Percentiles rank a stretch among this genome's conserved stretches.
These are phyloP conservation scores for Apistogramma diplotaenia DNA, from an alignment of 2,113 vertebrate species.

Conservation along the genomic window DNA sequence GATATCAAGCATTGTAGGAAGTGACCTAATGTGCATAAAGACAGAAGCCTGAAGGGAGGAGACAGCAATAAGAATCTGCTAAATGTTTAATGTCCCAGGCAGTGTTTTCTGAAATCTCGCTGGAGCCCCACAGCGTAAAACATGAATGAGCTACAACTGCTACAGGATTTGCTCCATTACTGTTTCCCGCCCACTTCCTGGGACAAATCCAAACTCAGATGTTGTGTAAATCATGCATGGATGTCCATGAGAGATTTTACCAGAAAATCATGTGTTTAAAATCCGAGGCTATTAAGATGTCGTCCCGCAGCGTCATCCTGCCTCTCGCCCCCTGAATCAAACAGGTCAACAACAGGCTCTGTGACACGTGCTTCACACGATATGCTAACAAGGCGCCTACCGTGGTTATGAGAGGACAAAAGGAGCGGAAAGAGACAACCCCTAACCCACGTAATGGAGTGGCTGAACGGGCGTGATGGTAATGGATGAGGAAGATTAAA, in stretches of 20 bases:
- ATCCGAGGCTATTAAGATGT: conserved; percentile 9
- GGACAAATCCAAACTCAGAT: conserved; percentile 44
- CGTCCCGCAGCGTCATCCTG: neutral
- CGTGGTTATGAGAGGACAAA: neutral
- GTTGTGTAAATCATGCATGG: conserved; percentile 27
- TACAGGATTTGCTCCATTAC: conserved; percentile 20
- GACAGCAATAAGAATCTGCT: neutral
- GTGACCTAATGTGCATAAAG: neutral
- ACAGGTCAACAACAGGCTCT: neutral
- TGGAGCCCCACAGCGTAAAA: neutral
- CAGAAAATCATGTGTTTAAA: conserved; percentile 3
- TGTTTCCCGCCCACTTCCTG: neutral
- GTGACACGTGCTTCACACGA: neutral
- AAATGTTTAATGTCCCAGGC: neutral
- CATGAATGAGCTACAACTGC: conserved; percentile 25
- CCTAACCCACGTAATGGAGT: conserved; percentile 31
- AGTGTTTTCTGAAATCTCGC: neutral
- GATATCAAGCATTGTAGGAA: neutral
- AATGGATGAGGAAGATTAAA: conserved; percentile 74
- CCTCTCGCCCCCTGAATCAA: neutral
- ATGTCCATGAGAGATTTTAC: conserved; percentile 28
- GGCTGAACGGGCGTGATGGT: conserved; percentile 42
- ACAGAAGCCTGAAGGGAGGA: neutral
- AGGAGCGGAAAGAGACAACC: conserved; percentile 14
- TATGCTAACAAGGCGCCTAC: neutral